Base-by-base conservation (phyloP, 2,113 vertebrate species). In the Coryphaenoides rupestris region DNA sequence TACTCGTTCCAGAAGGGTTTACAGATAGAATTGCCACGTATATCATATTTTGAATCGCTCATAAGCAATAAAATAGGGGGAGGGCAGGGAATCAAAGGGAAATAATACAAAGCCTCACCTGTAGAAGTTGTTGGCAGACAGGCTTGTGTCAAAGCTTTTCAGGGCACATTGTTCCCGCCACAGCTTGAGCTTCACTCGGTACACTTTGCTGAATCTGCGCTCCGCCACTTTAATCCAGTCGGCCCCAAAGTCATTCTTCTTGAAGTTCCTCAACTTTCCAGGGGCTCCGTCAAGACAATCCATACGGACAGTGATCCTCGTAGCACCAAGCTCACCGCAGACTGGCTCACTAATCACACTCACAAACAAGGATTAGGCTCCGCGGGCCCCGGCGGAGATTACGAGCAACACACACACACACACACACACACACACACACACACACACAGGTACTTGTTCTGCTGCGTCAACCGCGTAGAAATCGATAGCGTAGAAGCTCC, bases 101-200 rank as follows among this genome's bases (percentile, higher is more conserved):
- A 21, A 19, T n/a, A n/a, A n/a, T n/a, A n/a, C n/a, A n/a, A 33
- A 14, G 9, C 13, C 75, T 1, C 79, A 93, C 92, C 93, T 94
- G 89, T 90, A 88, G 14, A 54, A 0, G 0, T 72, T 64, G 61
- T 81, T 60, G 16, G 83, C 80, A 4, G 74, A 82, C 49, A 83
- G 75, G 10, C 73, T 73, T 72, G 66, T 69, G 1, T 84, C 84
- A 3, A 86, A 89, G 54, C 85, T 89, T 65, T 95, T 95, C 61
- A 95, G 64, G 0, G 90, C 93, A 17, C 85, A 92, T 0, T 83
- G 84, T 0, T 91, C 91, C 67, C 84, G 76, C 91, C 89, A 91
- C 40, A 70, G 58, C 76, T 88, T 93, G 64, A 93, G 87, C 66
- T 88, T 91, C 50, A 90, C 94, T 78, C 88, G 92, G 85, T 93